Evolutionary conservation across 2,888 invertebrate genomes (phyloP), one percentile per base, ranked within the genome.

Genomic region (Autographa pulchrina): DNA sequence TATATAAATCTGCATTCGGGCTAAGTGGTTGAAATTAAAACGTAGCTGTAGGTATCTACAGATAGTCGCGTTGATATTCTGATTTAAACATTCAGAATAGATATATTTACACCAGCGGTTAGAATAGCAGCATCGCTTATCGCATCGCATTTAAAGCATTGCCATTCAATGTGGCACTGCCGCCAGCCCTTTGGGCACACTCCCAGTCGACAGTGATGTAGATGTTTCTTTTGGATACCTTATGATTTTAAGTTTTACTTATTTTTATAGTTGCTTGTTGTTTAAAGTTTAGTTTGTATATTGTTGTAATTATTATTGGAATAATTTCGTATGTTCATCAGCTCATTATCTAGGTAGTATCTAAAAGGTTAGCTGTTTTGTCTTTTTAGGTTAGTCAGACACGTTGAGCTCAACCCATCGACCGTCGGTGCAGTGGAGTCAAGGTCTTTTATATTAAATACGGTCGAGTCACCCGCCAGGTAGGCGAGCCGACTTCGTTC

Each of bases 1-100:
- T 56, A 25, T 56, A 25, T 56, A 20, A 56, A 56, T 14, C 54
- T 56, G 54, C 54, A 56, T 56, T 56, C 54, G 25, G 25, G 54
- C 20, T 56, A 20, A 56, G 54, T 25, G 20, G 54, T 56, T 25
- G 54, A 56, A 56, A 56, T 56, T 25, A 25, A n/a, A n/a, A 56
- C 20, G 20, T 54, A 54, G 18, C 6, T 18, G 20, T 54, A 54
- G 8, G 7, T 56, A 20, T 56, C 13, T 18, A 54, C 20, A 18
- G 20, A 20, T 18, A 54, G 11, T 56, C 25, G 25, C 9, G 20
- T 25, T 56, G 8, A 5, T 25, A 20, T 56, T 11, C 25, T 25
- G 18, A 13, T 20, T 54, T 56, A 56, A 25, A 3, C 7, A 54
- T 11, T 20, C 1, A 25, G 25, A 25, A 25, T 25, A 13, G 18